Evolutionary conservation across 2,113 vertebrate genomes (phyloP), one percentile per base, ranked within the genome.

Genomic region (Rhagologus leucostigma): DNA sequence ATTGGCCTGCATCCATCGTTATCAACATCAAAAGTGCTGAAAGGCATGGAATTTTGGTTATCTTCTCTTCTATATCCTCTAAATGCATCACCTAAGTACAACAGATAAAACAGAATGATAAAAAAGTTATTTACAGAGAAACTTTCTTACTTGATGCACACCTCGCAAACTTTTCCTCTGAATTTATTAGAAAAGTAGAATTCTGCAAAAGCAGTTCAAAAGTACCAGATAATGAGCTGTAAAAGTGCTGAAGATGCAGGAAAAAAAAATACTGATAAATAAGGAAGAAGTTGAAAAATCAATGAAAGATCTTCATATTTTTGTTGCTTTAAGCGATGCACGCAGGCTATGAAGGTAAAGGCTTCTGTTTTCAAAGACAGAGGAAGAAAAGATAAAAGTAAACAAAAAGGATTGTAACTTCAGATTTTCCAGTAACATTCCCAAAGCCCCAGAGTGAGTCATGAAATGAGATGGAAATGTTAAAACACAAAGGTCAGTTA

Each of bases 21-120:
- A 95, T 99, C 99, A n/a, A 98, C 95, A 75, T 99, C 99, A 35
- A 97, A 98, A 16, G 99, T 98, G 84, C 99, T 99, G 95, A 99
- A 99, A 39, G 99, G 98, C 96, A 98, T 98, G 9, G 98, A 98
- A 89, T 99, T 98, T 96, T 99, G 99, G 88, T 99, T 99, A 79
- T 99, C 98, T 85, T 99, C 98, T 96, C 98, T 98, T 37, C 97
- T 96, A 19, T 98, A 98, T 49, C 99, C 99, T 37, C 98, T 97
- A 81, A 99, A 99, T 18, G 98, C 99, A 96, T 99, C 99, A 49
- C 99, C 99, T 99, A 83, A 42, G 42, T 50, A 90, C 89, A 88
- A 91, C 7, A 90, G 55, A 96, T 39, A 83, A 76, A 91, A 80
- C 26, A 47, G 37, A 74, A 64, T 0, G 1, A 87, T 49, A 42